Evolutionary conservation across 2,888 invertebrate species (phyloP).

Genomic region (Helicoverpa assulta): DNA sequence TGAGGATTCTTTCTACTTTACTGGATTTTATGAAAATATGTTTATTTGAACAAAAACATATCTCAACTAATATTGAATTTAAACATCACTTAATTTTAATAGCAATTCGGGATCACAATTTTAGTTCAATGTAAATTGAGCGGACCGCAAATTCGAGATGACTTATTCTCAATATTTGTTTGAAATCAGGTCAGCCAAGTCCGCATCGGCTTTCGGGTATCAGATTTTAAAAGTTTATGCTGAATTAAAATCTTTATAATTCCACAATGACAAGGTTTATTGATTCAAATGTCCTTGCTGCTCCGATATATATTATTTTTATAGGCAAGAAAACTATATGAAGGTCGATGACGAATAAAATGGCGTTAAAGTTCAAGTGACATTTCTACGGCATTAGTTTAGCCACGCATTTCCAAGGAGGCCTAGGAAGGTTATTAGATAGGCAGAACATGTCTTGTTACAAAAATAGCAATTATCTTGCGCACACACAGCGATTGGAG

Average conservation of each 20-base stretch:
- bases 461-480: constrained; percentile 57
- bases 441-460: constrained; percentile 41
- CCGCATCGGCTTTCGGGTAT: constrained; percentile 21
- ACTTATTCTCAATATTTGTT: constrained; percentile 26
- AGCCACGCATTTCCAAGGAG: constrained; percentile 24
- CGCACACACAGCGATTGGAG: constrained; percentile 40
- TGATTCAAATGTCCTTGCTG: too few species aligned
- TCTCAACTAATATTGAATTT: constrained; percentile 1
- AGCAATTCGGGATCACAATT: constrained; percentile 2
- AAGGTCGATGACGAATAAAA: constrained; percentile 39
- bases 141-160: constrained; percentile 16
- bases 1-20: constrained; percentile 42
- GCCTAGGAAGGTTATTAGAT: constrained; percentile 28
- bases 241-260: too few species aligned
- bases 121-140: background rate
- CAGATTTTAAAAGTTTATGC: constrained; percentile 13
- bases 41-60: background rate
- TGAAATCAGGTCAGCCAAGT: constrained; percentile 44
- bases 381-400: constrained; percentile 38
- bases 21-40: constrained; percentile 20
- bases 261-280: constrained; percentile 14
- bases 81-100: constrained; percentile 4
- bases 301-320: too few species aligned
- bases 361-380: constrained; percentile 37
- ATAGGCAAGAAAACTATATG: constrained; percentile 27